Base-by-base conservation (phyloP, 53 echinoderm and acorn worm genomes). In the Glandiceps talaboti region DNA sequence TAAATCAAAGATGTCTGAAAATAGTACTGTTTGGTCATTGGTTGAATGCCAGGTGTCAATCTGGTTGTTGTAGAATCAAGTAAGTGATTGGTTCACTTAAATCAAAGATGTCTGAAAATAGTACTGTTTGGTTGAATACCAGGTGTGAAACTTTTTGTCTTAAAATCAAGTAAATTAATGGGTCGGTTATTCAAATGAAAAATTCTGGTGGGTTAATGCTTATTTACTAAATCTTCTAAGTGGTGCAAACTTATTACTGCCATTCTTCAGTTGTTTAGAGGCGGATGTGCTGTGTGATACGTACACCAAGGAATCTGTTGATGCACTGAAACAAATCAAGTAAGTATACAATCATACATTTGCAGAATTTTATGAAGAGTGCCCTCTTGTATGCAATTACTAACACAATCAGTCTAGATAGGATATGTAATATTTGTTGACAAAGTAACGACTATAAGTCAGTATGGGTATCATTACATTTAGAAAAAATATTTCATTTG, bases 51-150 rank as follows among this genome's bases (percentile, higher is more conserved):
- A 31, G 88, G 32, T 95, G 92, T 79, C 92, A 89, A 32, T 90
- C 92, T 31, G 90, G 88, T 88, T 85, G 85, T 77, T 91, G 92
- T 32, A 94, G 92, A 81, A 88, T 92, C 79, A 92, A 88, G 92
- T 94, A 28, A 74, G 32, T 27, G 73, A 33, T 28, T n/a, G n/a
- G 12, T n/a, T n/a, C n/a, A n/a, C 76, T 94, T 26, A 75, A 77
- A 72, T 75, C 91, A 0, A 91, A 94, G 80, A 88, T 89, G 14
- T 92, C 93, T 74, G 89, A 85, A 33, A 89, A 97, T 33, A 97
- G 93, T 76, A 84, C 86, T 32, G 89, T 93, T 79, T 93, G 93
- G 93, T 84, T 97, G 73, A 82, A 87, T 85, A 87, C 90, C 28
- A 31, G 88, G 32, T 95, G 92, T 79, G 90, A 89, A 32, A 90